These are phyloP conservation scores for Irena cyanogastra DNA, from an alignment of 2,113 vertebrate genomes.

Conservation along the genomic window DNA sequence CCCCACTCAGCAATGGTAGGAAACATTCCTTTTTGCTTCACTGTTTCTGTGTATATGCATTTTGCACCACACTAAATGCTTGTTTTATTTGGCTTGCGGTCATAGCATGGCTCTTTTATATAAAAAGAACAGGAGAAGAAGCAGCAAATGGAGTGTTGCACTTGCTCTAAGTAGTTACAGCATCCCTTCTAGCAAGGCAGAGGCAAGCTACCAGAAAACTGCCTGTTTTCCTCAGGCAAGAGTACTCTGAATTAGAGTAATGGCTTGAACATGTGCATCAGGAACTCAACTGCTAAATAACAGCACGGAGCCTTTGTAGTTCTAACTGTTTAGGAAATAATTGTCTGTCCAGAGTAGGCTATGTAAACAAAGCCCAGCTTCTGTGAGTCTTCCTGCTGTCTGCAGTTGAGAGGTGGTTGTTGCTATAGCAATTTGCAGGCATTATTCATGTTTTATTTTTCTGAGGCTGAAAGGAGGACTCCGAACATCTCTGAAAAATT, in stretches of 20 bases:
- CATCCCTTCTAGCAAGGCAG: neutral
- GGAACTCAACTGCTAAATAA: neutral
- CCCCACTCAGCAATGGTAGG: neutral
- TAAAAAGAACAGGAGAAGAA: neutral
- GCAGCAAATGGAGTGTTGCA: neutral
- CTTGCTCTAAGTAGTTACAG: neutral
- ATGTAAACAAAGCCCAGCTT: neutral
- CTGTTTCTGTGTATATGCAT: neutral
- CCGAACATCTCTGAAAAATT: neutral
- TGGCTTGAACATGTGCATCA: neutral
- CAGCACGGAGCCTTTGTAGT: neutral
- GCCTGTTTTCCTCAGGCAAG: neutral
- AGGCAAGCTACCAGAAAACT: slow-evolving; percentile 19
- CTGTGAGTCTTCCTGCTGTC: neutral
- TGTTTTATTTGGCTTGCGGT: neutral
- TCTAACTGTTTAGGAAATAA: neutral
- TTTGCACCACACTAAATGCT: neutral
- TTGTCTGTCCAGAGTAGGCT: neutral
- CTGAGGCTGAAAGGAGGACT: neutral
- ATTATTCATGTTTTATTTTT: neutral
- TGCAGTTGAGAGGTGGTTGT: neutral
- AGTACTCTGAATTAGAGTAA: neutral
- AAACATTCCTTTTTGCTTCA: neutral
- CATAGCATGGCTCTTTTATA: neutral
- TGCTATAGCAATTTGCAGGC: neutral